phyloP scores from a whole-genome alignment of 1,140 invertebrate species.

The Fopius arisanus region DNA sequence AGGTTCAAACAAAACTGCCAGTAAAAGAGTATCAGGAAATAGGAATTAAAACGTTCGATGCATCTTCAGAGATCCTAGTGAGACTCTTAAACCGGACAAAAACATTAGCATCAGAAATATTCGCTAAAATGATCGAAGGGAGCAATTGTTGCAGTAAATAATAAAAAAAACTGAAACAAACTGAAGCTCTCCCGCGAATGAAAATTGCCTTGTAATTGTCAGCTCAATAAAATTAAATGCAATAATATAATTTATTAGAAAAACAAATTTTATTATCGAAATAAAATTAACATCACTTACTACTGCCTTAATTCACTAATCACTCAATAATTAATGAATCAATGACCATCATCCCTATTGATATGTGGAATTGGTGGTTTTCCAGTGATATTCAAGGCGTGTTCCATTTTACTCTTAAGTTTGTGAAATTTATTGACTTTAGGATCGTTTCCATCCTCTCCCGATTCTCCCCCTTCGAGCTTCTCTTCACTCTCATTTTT shows the following conservation, averaged over 20 bases:
- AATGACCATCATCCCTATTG: slow-evolving; percentile 18
- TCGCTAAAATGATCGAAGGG: slow-evolving; percentile 34
- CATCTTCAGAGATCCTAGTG: slow-evolving; percentile 21
- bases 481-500: slow-evolving; percentile 21
- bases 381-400: slow-evolving; percentile 45
- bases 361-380: slow-evolving; percentile 21
- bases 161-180: not conserved
- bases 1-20: slow-evolving; percentile 44
- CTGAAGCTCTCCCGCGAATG: not conserved
- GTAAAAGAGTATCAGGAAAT: slow-evolving; percentile 45
- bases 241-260: slow-evolving; percentile 10
- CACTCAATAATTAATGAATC: not conserved
- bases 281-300: not conserved
- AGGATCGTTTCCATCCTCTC: slow-evolving; percentile 27
- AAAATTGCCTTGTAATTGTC: not conserved
- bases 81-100: slow-evolving; percentile 32
- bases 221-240: slow-evolving; percentile 3
- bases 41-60: slow-evolving; percentile 33
- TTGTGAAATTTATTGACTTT: slow-evolving; percentile 55
- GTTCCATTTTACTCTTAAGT: slow-evolving; percentile 55
- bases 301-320: not conserved
- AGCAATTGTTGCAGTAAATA: not conserved
- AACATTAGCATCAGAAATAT: slow-evolving; percentile 37
- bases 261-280: slow-evolving; percentile 11
- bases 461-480: not conserved